Conservation (phyloP, 2,797 vertebrate genomes). For the Amblyraja radiata region DNA sequence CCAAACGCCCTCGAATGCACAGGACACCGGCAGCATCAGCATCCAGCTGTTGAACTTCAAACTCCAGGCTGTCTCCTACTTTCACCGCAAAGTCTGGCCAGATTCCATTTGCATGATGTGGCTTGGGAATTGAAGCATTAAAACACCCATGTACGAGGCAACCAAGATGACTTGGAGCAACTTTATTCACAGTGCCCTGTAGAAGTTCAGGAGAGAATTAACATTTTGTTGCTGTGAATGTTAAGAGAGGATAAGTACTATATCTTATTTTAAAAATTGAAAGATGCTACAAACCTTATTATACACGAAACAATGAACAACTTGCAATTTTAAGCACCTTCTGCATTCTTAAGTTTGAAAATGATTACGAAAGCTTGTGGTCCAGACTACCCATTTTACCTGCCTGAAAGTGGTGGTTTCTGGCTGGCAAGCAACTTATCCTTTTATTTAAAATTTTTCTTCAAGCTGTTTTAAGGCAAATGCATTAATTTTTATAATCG, state of each 20-base stretch:
- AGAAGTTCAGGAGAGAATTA: constrained; percentile 39
- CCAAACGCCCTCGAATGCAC: constrained; percentile 77
- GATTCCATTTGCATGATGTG: constrained; percentile 59
- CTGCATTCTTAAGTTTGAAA: not conserved
- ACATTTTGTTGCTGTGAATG: not conserved
- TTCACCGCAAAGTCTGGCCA: constrained; percentile 72
- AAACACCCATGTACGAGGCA: constrained; percentile 92
- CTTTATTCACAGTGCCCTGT: constrained; percentile 87
- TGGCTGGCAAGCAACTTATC: not conserved
- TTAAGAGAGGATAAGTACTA: not conserved
- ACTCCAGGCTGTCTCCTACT: constrained; percentile 73
- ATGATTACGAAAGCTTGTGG: not conserved
- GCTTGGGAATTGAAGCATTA: constrained; percentile 85
- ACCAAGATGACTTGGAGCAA: constrained; percentile 78
- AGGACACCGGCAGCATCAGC: constrained; percentile 79
- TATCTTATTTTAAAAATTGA: not conserved
- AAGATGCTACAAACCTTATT: not conserved
- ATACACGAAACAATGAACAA: not conserved
- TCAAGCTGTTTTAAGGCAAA: not conserved
- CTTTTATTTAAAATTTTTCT: not conserved
- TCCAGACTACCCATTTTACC: not conserved
- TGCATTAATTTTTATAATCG: not conserved
- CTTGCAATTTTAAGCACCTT: not conserved
- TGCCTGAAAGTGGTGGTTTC: not conserved
- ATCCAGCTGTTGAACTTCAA: constrained; percentile 80